phyloP scores from a whole-genome alignment of 2,797 vertebrate genomes.

The Ibycter americanus region DNA sequence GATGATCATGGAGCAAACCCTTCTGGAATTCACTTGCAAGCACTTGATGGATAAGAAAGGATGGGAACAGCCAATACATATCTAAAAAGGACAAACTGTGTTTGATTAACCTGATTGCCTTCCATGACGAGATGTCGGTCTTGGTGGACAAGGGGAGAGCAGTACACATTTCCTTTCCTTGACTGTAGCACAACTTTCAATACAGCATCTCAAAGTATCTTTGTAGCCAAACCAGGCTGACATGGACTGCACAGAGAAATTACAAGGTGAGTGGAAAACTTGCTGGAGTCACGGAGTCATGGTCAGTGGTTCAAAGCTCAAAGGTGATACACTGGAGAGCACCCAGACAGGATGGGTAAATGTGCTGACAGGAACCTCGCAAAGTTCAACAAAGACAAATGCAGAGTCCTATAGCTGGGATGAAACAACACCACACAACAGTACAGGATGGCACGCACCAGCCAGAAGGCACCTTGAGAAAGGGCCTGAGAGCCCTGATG shows the following conservation, averaged over 20 bases:
- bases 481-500: neutral
- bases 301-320: neutral
- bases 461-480: neutral
- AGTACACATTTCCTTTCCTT: neutral
- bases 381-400: neutral
- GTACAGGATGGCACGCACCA: neutral
- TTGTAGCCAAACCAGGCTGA: neutral
- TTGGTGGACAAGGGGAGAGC: neutral
- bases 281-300: neutral
- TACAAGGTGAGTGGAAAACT: neutral
- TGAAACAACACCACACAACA: neutral
- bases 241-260: neutral
- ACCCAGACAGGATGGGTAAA: neutral
- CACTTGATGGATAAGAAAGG: neutral
- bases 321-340: neutral
- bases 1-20: neutral
- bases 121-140: neutral
- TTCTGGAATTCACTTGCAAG: neutral
- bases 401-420: neutral
- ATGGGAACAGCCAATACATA: neutral
- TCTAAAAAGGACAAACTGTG: neutral
- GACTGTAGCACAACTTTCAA: neutral
- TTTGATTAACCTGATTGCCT: neutral
- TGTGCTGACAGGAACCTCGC: neutral
- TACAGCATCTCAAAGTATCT: neutral